A percentile compares a stretch with the other conserved stretches of the same genome.
Evolutionary conservation across 2,888 invertebrate genomes (phyloP).

Genomic region (Drosophila mettleri): DNA sequence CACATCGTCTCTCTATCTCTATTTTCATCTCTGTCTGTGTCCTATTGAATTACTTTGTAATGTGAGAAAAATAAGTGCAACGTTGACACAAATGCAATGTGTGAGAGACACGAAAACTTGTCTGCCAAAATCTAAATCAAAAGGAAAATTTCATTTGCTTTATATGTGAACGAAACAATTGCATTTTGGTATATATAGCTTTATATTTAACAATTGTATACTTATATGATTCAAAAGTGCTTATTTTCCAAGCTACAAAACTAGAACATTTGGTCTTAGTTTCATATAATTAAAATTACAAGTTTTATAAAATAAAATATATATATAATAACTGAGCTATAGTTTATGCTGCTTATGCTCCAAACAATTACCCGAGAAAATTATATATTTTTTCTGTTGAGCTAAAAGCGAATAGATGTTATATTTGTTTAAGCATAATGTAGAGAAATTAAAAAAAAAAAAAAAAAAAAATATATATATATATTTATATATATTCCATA

Average conservation of each 20-base stretch:
- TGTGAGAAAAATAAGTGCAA: constrained; percentile 74
- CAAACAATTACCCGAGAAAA: not conserved
- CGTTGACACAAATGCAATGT: constrained; percentile 69
- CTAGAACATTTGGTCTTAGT: not conserved
- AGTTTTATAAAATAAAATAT: not conserved
- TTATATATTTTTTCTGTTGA: not conserved
- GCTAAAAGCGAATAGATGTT: not conserved
- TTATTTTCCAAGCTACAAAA: not conserved
- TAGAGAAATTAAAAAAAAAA: too few relatives aligned
- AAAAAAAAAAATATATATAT: not conserved
- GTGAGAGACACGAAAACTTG: constrained; percentile 13
- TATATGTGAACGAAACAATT: not conserved
- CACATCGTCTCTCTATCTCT: not conserved
- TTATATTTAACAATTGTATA: not conserved
- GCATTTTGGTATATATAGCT: not conserved
- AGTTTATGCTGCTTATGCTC: not conserved
- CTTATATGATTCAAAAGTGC: not conserved
- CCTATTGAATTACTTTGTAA: constrained; percentile 58
- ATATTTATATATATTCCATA: not conserved
- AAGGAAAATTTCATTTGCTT: constrained; percentile 17
- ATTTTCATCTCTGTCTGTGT: constrained; percentile 9
- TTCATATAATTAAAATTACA: not conserved
- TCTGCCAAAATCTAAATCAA: constrained; percentile 28
- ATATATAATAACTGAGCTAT: not conserved
- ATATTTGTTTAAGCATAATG: too few relatives aligned